Conservation (phyloP, 2,113 vertebrate genomes). For the Danio rerio region GRCz12tu NC_133182.1:69529501-69530000, state of each 20-base stretch:
- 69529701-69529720: conserved; percentile 51
- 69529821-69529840: conserved; percentile 22
- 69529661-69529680: conserved; percentile 34
- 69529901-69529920: not conserved
- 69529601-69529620: not conserved
- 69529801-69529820: conserved; percentile 33
- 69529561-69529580: not conserved
- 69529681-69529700: conserved; percentile 33
- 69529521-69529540: too few relatives aligned
- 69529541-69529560: conserved; percentile 2
- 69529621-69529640: conserved; percentile 19
- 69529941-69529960: too few relatives aligned
- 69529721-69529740: conserved; percentile 35
- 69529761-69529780: conserved; percentile 41
- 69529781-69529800: conserved; percentile 27
- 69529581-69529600: conserved; percentile 12
- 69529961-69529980: too few relatives aligned
- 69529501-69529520: too few relatives aligned
- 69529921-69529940: too few relatives aligned
- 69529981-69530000: too few relatives aligned
- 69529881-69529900: conserved; percentile 19
- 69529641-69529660: conserved; percentile 6
- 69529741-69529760: not conserved
- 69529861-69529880: conserved; percentile 27
- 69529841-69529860: conserved; percentile 2